A percentile compares a stretch with the other conserved stretches of the same genome.
Conservation (phyloP, 2,888 invertebrate species). For the Notodonta dromedarius region DNA sequence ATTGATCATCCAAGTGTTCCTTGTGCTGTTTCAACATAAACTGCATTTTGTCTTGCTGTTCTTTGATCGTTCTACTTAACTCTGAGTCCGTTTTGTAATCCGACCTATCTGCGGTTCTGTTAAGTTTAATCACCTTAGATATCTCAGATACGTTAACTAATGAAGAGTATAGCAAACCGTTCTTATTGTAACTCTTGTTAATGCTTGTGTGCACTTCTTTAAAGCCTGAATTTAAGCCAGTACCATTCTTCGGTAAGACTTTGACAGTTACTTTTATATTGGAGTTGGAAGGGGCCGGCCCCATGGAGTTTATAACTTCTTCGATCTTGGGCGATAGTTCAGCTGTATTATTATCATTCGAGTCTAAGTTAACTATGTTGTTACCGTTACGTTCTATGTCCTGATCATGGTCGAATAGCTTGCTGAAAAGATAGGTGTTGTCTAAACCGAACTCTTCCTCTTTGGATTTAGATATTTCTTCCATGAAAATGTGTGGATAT, state of each 20-base stretch:
- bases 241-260: conserved; percentile 64
- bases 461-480: conserved; percentile 52
- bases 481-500: conserved; percentile 72
- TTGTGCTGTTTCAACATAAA: conserved; percentile 56
- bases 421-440: conserved; percentile 22
- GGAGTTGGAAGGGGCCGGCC: conserved; percentile 28
- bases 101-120: conserved; percentile 32
- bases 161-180: conserved; percentile 64
- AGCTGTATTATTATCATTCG: conserved; percentile 10
- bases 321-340: conserved; percentile 37
- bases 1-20: conserved; percentile 56
- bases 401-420: conserved; percentile 9
- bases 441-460: conserved; percentile 39
- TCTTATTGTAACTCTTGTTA: conserved; percentile 69
- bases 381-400: conserved; percentile 12
- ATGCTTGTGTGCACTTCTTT: conserved; percentile 74
- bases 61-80: conserved; percentile 34
- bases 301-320: conserved; percentile 50
- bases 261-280: conserved; percentile 69
- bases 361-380: conserved; percentile 1
- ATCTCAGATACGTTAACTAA: conserved; percentile 71
- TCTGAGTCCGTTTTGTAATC: conserved; percentile 16
- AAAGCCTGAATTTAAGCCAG: conserved; percentile 53
- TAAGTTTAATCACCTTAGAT: conserved; percentile 62
- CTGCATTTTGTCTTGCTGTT: conserved; percentile 53